These are phyloP conservation scores for Tenualosa thibaudeaui DNA, from an alignment of 2,797 vertebrate species.

Conservation along the genomic window DNA sequence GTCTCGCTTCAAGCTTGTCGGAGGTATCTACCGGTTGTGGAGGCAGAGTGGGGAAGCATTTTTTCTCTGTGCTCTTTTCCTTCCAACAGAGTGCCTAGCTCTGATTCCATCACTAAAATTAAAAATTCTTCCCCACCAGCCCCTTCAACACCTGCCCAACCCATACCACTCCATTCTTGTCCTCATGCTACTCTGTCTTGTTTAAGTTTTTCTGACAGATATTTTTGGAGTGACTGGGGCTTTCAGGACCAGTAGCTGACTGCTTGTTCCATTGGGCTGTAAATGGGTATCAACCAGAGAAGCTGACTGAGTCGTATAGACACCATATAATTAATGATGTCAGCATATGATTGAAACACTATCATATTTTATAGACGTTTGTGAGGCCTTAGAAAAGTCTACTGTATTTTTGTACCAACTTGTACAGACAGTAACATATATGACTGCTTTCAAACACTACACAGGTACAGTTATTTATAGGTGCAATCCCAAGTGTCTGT, in stretches of 20 bases:
- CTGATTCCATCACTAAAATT: slow-evolving; percentile 71
- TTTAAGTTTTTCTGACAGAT: slow-evolving; percentile 74
- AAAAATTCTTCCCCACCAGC: slow-evolving; percentile 59
- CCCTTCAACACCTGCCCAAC: background rate
- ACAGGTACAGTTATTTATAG: no score
- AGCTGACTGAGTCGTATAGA: background rate
- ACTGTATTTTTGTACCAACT: no score
- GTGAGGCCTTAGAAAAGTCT: no score
- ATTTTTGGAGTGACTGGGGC: slow-evolving; percentile 52
- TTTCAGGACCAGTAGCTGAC: slow-evolving; percentile 65
- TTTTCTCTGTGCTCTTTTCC: background rate
- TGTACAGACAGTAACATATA: no score
- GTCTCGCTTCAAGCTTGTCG: slow-evolving; percentile 46
- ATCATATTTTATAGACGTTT: no score
- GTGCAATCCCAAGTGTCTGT: background rate
- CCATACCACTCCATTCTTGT: background rate
- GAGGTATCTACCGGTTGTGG: slow-evolving; percentile 38
- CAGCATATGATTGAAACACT: no score
- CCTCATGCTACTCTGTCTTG: slow-evolving; percentile 31
- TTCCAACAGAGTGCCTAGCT: background rate
- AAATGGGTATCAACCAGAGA: slow-evolving; percentile 56
- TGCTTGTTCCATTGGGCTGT: slow-evolving; percentile 72
- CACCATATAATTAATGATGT: no score
- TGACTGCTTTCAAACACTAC: no score
- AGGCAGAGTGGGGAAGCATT: slow-evolving; percentile 13